Evolutionary conservation across 1,140 invertebrate species (phyloP).

Genomic region (Rhizoglyphus robini): DNA sequence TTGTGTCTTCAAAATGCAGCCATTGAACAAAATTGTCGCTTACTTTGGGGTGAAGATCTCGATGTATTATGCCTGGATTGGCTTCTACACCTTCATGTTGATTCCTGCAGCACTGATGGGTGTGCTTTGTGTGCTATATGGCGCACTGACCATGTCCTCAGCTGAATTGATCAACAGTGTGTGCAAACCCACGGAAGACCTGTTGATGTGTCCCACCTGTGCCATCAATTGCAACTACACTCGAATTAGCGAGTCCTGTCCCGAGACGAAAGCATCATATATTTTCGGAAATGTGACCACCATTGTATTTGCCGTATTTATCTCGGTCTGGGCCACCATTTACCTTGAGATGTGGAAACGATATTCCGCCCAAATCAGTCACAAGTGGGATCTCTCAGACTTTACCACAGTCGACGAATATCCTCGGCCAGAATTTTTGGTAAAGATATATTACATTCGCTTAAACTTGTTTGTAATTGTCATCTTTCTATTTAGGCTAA

Average conservation of each 20-base stretch:
- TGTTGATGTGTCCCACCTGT: conserved; percentile 70
- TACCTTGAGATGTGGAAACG: conserved; percentile 91
- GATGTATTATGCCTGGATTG: conserved; percentile 49
- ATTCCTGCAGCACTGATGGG: conserved; percentile 44
- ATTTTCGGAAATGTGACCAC: conserved; percentile 89
- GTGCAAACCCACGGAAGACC: conserved; percentile 47
- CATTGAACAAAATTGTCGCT: conserved; percentile 62
- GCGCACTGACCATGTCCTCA: conserved; percentile 49
- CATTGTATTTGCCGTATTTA: conserved; percentile 83
- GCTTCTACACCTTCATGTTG: conserved; percentile 47
- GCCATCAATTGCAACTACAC: conserved; percentile 73
- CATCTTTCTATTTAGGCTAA: not conserved
- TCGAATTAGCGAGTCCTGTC: conserved; percentile 69
- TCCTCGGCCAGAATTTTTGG: conserved; percentile 62
- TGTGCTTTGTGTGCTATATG: conserved; percentile 42
- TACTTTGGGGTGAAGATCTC: conserved; percentile 86
- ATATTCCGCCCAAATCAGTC: conserved; percentile 74
- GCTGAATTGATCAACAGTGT: conserved; percentile 68
- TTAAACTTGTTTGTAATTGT: not conserved
- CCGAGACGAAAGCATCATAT: conserved; percentile 69
- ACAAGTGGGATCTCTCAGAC: conserved; percentile 74
- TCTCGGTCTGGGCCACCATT: conserved; percentile 86
- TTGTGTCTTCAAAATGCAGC: conserved; percentile 78
- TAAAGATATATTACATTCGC: not conserved
- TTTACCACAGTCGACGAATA: conserved; percentile 60